Evolutionary conservation across 2,113 vertebrate genomes (phyloP), one percentile per base, ranked within the genome.

Genomic region (Cygnus atratus): DNA sequence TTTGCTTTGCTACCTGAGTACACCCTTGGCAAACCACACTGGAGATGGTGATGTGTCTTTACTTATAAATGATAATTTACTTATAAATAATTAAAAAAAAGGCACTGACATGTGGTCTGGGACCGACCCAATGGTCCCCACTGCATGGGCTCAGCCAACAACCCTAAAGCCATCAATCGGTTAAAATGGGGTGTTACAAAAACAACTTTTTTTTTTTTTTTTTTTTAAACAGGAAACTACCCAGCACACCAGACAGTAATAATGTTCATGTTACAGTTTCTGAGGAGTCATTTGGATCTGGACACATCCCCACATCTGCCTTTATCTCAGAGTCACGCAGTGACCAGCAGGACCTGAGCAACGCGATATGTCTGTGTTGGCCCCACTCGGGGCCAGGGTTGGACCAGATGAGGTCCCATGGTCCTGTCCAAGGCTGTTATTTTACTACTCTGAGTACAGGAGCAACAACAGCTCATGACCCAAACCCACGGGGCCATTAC

Each of bases 321-420:
- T 58, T 13, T 33, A 44, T 6, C 4, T 2, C 10, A 58, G 48
- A 55, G 50, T 33, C 25, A 84, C 21, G 9, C 31, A 41, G 33
- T 3, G 0, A 55, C 1, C 48, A 55, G 74, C 43, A 72, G 25
- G 11, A 11, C 13, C 24, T 25, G 15, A 79, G 48, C 12, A 77
- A 48, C 44, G 29, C 9, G 6, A 72, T 20, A 71, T 35, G 50
- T 35, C 43, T 21, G 1, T 1, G 8, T 0, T 1, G 1, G 54
- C 46, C 62, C 35, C 2, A 0, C 31, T 31, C 8, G 17, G 6
- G 75, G 43, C 18, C 20, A 43, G 19, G 17, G 33, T 52, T 84
- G 41, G n/a, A 62, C 20, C 12, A 48, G 6, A 29, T 24, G 18
- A 59, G 14, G 4, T 70, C 66, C 50, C 0, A 1, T 1, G 1